A percentile compares a stretch with the other conserved stretches of the same genome.
Conservation (phyloP, 2,888 invertebrate species). For the Polymixis lichenea region DNA sequence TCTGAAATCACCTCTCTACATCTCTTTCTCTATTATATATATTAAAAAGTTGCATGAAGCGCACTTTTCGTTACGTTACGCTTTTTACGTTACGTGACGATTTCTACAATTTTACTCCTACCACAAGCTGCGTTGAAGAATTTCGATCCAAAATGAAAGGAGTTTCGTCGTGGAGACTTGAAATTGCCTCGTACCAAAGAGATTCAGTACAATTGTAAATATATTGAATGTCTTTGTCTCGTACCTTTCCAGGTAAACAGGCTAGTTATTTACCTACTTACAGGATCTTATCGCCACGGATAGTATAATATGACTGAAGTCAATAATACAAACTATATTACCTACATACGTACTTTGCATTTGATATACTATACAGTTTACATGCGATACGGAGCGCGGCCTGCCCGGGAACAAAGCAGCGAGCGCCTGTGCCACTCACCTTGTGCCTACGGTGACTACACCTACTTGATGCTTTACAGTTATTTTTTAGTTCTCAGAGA, state of each 20-base stretch:
- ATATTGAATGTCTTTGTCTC: too few relatives aligned
- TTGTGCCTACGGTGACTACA: slow-evolving; percentile 66
- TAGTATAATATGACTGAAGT: slow-evolving; percentile 20
- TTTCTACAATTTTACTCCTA: too few relatives aligned
- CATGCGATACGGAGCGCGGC: slow-evolving; percentile 72
- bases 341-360: slow-evolving; percentile 32
- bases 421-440: slow-evolving; percentile 85
- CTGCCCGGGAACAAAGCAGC: slow-evolving; percentile 87
- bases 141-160: neutral
- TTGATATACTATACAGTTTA: slow-evolving; percentile 53
- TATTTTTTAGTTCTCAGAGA: neutral
- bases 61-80: too few relatives aligned
- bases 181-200: neutral
- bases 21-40: too few relatives aligned
- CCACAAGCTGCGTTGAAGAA: too few relatives aligned
- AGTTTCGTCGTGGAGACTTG: neutral
- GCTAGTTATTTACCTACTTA: neutral
- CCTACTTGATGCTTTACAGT: slow-evolving; percentile 73
- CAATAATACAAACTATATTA: slow-evolving; percentile 31
- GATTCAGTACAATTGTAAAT: too few relatives aligned
- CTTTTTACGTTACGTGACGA: too few relatives aligned
- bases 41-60: too few relatives aligned
- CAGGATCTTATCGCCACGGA: slow-evolving; percentile 14
- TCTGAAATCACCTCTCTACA: too few relatives aligned
- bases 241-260: neutral